Base-by-base conservation (phyloP, 2,797 vertebrate species). In the Morus bassanus region DNA sequence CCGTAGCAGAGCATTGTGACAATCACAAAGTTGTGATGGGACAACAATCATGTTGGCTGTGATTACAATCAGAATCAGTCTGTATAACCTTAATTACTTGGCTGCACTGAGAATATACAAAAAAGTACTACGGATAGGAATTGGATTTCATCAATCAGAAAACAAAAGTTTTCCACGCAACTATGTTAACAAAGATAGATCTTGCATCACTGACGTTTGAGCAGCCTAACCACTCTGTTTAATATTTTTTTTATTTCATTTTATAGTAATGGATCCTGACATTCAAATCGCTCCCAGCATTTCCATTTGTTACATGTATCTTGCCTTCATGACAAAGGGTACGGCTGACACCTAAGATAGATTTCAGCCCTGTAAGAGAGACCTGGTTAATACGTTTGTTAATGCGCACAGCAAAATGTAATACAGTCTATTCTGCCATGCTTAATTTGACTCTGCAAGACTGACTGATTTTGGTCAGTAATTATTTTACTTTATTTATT, bases 1-100 rank as follows among this genome's bases (percentile, higher is more conserved):
- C 25, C 0, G 0, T 16, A 17, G 4, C 8, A 6, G 19, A 14
- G 50, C 17, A 24, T 9, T 43, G 37, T 39, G 37, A 39, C 37
- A 39, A 39, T 39, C 37, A 39, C 8, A 39, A 39, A 39, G 37
- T 39, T 39, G 37, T 39, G 37, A 39, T 39, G 37, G 37, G 37
- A 39, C 37, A 39, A 39, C 37, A 39, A 39, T 39, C 37, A 39
- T 75, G 41, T 11, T 21, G 56, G 31, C 53, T 31, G 4, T 4
- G 31, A 21, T 6, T 50, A n/a, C 43, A 41, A 4, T 23, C 57
- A 48, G 45, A 63, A 43, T 15, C 35, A 28, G 25, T 22, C 45
- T 7, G 5, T 27, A 18, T 8, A 39, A 46, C 39, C 48, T 37
- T 31, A n/a, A 63, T n/a, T 41, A 11, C 61, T 75, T 75, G 54